phyloP scores from a whole-genome alignment of 2,113 vertebrate genomes.

The Bombycilla garrulus region DNA sequence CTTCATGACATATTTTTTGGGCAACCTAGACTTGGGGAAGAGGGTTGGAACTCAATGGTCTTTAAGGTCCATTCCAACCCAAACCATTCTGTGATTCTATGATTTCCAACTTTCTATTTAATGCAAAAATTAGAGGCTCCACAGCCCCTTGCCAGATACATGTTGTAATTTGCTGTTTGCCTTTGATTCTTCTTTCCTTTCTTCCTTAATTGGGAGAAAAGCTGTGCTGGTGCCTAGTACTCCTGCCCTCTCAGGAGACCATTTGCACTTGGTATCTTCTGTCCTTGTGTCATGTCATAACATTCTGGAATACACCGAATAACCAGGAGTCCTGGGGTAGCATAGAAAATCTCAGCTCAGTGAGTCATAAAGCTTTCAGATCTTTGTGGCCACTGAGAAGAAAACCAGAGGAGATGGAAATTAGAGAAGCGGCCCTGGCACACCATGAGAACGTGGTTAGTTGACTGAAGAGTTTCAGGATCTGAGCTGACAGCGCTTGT shows the following conservation, averaged over 20 bases:
- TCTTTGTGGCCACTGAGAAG: neutral
- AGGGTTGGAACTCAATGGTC: neutral
- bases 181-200: neutral
- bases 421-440: neutral
- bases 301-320: neutral
- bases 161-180: neutral
- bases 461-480: neutral
- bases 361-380: conserved; percentile 19
- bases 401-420: conserved; percentile 19
- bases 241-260: neutral
- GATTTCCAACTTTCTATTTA: neutral
- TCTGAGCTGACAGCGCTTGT: conserved; percentile 5
- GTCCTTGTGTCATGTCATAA: neutral
- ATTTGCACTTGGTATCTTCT: neutral
- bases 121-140: neutral
- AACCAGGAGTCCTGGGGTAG: neutral
- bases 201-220: neutral
- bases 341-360: neutral
- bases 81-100: neutral
- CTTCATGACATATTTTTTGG: neutral
- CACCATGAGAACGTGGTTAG: neutral
- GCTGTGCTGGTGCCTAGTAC: neutral
- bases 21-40: neutral
- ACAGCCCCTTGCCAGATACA: neutral
- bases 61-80: neutral